phyloP scores from a whole-genome alignment of 2,888 invertebrate genomes.

The Synanthedon andrenaeformis region DNA sequence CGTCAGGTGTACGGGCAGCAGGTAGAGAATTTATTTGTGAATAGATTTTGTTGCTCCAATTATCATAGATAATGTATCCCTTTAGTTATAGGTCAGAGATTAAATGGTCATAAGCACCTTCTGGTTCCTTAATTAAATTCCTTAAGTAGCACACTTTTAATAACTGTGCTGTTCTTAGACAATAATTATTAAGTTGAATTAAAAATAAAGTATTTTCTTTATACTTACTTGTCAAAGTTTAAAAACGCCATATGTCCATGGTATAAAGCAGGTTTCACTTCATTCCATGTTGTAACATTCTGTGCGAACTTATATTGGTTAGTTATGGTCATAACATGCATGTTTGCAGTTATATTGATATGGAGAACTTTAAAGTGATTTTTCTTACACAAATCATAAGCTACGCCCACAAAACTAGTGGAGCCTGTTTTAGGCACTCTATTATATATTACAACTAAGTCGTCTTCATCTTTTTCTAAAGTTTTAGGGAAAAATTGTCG shows the following conservation, averaged over 20 bases:
- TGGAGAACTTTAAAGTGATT: constrained; percentile 79
- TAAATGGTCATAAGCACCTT: too few species aligned
- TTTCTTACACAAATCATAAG: constrained; percentile 87
- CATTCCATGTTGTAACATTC: constrained; percentile 91
- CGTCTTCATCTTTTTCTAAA: constrained; percentile 65
- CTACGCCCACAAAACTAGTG: constrained; percentile 93
- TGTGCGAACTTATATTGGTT: constrained; percentile 92
- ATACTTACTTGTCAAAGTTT: constrained; percentile 88
- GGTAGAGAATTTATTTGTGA: too few species aligned
- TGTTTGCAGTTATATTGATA: constrained; percentile 95
- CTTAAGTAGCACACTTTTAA: too few species aligned
- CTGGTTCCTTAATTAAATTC: too few species aligned
- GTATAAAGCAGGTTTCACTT: constrained; percentile 93
- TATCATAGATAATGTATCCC: too few species aligned
- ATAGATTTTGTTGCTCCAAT: too few species aligned
- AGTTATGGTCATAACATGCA: constrained; percentile 91
- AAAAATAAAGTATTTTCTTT: too few species aligned
- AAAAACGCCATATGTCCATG: constrained; percentile 98
- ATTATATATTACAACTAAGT: constrained; percentile 90
- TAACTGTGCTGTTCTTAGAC: too few species aligned
- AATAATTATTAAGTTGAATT: too few species aligned
- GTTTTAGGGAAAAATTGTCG: constrained; percentile 48
- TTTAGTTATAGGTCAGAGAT: too few species aligned
- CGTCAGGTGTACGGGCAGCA: too few species aligned
- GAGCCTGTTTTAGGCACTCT: constrained; percentile 98